A percentile compares a stretch with the other conserved stretches of the same genome.
phyloP scores from a whole-genome alignment of 2,113 vertebrate genomes.

The Chaetorhynchus papuensis region DNA sequence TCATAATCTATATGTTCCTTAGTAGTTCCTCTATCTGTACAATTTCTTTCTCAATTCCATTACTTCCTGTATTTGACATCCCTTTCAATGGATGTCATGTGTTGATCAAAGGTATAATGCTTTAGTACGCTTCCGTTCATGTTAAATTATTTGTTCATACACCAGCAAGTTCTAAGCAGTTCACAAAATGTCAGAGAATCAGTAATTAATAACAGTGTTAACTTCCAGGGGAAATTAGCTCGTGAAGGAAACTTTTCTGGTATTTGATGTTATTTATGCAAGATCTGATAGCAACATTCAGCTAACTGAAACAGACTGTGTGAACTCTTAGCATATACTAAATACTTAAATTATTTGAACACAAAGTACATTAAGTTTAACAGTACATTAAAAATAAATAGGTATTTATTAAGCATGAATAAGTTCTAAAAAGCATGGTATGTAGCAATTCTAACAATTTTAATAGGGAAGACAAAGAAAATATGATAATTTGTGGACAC shows the following conservation, averaged over 20 bases:
- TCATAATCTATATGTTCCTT: neutral
- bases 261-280: neutral
- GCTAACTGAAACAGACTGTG: neutral
- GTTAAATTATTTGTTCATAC: neutral
- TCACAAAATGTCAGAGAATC: neutral
- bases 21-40: neutral
- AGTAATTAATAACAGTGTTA: neutral
- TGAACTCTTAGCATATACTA: neutral
- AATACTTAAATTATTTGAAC: neutral
- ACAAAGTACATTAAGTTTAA: neutral
- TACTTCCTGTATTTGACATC: neutral
- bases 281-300: neutral
- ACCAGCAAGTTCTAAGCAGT: neutral
- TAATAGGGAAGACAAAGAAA: neutral
- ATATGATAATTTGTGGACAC: neutral
- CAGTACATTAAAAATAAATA: neutral
- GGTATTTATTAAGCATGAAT: neutral
- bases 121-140: neutral
- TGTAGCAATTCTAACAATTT: neutral
- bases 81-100: neutral
- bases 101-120: neutral
- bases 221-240: neutral
- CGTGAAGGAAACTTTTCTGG: neutral
- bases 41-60: neutral
- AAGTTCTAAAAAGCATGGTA: neutral